Conservation (phyloP, 2,797 vertebrate species). For the Hipposideros larvatus region DNA sequence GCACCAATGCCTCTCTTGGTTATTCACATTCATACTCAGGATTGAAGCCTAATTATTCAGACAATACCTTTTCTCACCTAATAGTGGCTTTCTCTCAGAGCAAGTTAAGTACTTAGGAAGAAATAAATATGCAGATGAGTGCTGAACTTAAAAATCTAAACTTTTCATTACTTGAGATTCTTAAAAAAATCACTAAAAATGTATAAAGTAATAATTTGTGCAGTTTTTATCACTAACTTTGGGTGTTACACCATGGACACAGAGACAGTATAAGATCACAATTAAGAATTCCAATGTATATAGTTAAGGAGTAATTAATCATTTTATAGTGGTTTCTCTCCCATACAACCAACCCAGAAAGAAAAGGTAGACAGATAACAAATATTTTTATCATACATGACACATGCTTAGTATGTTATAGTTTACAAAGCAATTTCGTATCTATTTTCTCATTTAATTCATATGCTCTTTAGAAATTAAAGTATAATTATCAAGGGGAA, state of each 20-base stretch:
- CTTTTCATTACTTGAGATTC: not conserved
- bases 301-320: not conserved
- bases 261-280: not conserved
- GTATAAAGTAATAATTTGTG: not conserved
- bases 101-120: conserved; percentile 17
- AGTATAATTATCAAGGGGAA: not conserved
- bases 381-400: conserved; percentile 23
- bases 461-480: conserved; percentile 39
- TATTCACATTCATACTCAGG: conserved; percentile 9
- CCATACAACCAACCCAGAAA: not conserved
- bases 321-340: not conserved
- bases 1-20: not conserved
- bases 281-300: not conserved
- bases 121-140: not conserved
- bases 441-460: conserved; percentile 55
- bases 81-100: not conserved
- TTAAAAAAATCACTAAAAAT: not conserved
- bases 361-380: not conserved
- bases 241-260: not conserved
- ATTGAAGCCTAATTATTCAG: conserved; percentile 32
- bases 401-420: conserved; percentile 22
- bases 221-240: not conserved
- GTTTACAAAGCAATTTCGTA: conserved; percentile 45
- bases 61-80: not conserved
- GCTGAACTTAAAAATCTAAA: not conserved